Conservation (phyloP, 2,113 vertebrate species). For the Prochilodus magdalenae region DNA sequence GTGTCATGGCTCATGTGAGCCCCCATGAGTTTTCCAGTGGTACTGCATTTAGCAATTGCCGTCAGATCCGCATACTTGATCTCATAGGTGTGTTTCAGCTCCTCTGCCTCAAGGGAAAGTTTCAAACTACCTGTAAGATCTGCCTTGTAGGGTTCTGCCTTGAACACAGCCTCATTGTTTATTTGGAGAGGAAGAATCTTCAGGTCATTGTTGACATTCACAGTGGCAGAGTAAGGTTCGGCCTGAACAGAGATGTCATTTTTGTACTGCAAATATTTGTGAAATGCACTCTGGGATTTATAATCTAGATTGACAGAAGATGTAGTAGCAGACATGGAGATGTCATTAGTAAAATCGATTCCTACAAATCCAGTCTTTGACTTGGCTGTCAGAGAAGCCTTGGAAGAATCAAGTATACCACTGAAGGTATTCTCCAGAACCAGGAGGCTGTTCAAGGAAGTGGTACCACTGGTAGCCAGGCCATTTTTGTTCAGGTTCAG, state of each 20-base stretch:
- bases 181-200: conserved; percentile 74
- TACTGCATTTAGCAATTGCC: conserved; percentile 83
- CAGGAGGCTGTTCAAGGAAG: conserved; percentile 80
- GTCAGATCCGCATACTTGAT: conserved; percentile 78
- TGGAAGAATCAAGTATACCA: conserved; percentile 76
- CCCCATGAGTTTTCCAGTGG: conserved; percentile 80
- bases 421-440: conserved; percentile 83
- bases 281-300: conserved; percentile 79
- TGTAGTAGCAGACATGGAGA: conserved; percentile 79
- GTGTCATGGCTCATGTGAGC: conserved; percentile 81
- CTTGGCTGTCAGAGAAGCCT: conserved; percentile 75
- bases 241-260: conserved; percentile 82
- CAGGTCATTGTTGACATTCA: conserved; percentile 80
- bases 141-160: conserved; percentile 80
- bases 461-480: conserved; percentile 81
- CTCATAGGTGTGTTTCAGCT: conserved; percentile 85
- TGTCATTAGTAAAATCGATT: conserved; percentile 78
- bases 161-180: conserved; percentile 79
- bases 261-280: conserved; percentile 79
- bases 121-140: conserved; percentile 83
- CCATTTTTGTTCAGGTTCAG: conserved; percentile 81
- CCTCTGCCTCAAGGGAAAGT: conserved; percentile 77
- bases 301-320: conserved; percentile 80
- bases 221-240: conserved; percentile 76
- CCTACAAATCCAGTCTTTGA: conserved; percentile 80